Conservation (phyloP, 2,888 invertebrate genomes). For the Rutpela maculata region DNA sequence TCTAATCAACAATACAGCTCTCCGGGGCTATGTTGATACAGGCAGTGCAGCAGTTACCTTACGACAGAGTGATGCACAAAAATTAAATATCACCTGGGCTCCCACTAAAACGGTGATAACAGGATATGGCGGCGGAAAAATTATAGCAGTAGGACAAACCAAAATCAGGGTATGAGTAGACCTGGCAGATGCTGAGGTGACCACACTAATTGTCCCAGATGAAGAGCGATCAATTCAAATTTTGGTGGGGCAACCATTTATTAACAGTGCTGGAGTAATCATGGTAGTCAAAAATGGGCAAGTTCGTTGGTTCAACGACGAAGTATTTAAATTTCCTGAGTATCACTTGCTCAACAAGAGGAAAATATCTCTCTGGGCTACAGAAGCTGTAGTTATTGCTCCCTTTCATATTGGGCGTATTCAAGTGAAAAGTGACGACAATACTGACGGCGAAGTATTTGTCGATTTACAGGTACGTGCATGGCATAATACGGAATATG, state of each 20-base stretch:
- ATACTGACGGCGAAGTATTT: background rate
- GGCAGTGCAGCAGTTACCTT: background rate
- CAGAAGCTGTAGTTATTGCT: background rate
- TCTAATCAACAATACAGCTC: background rate
- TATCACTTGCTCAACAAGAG: background rate
- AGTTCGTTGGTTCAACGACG: background rate
- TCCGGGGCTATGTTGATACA: background rate
- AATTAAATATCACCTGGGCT: background rate
- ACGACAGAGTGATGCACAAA: slow-evolving; percentile 15
- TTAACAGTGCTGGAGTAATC: slow-evolving; percentile 36
- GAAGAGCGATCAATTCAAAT: background rate
- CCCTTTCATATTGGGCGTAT: background rate
- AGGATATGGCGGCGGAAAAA: slow-evolving; percentile 15
- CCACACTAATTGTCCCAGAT: slow-evolving; percentile 5
- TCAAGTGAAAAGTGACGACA: background rate
- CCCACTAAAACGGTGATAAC: slow-evolving; percentile 3
- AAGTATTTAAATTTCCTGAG: background rate
- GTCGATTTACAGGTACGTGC: background rate
- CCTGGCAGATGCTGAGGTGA: background rate
- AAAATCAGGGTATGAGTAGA: background rate
- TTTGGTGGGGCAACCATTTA: slow-evolving; percentile 41
- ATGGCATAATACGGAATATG: background rate
- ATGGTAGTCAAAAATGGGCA: slow-evolving; percentile 14
- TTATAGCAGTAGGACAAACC: slow-evolving; percentile 1
- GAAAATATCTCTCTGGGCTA: background rate